Evolutionary conservation across 2,113 vertebrate species (phyloP).

Genomic region (Pseudorhombus dupliciocellatus): DNA sequence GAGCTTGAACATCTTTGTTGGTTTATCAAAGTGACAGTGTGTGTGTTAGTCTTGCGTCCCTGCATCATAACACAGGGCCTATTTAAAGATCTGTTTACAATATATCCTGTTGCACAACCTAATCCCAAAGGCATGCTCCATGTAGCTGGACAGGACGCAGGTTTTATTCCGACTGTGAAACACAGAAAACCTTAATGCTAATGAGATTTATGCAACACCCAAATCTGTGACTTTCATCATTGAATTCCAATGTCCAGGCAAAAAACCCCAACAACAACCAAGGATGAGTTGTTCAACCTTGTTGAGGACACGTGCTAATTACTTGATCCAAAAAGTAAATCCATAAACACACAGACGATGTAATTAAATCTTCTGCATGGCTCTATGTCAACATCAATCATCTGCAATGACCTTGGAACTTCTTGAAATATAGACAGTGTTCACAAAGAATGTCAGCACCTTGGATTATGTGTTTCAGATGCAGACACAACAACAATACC

Average conservation of each 20-base stretch:
- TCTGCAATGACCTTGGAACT: slow-evolving; percentile 69
- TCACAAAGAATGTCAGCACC: slow-evolving; percentile 33
- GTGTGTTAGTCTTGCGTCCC: slow-evolving; percentile 55
- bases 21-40: slow-evolving; percentile 1
- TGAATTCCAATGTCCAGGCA: neutral
- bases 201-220: neutral
- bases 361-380: slow-evolving; percentile 63
- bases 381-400: slow-evolving; percentile 64
- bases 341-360: slow-evolving; percentile 70
- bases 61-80: slow-evolving; percentile 41
- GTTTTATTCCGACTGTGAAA: neutral
- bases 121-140: slow-evolving; percentile 50
- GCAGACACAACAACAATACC: neutral
- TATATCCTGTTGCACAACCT: slow-evolving; percentile 70
- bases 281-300: slow-evolving; percentile 59
- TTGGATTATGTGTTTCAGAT: slow-evolving; percentile 11
- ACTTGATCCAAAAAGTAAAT: slow-evolving; percentile 63
- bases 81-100: slow-evolving; percentile 58
- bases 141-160: slow-evolving; percentile 31
- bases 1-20: neutral
- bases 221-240: slow-evolving; percentile 3
- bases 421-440: slow-evolving; percentile 37
- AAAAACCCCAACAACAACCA: slow-evolving; percentile 7
- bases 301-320: slow-evolving; percentile 65
- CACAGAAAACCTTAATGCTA: neutral